Evolutionary conservation across 2,797 vertebrate species (phyloP), one percentile per base, ranked within the genome.

Genomic region (Fratercula arctica): DNA sequence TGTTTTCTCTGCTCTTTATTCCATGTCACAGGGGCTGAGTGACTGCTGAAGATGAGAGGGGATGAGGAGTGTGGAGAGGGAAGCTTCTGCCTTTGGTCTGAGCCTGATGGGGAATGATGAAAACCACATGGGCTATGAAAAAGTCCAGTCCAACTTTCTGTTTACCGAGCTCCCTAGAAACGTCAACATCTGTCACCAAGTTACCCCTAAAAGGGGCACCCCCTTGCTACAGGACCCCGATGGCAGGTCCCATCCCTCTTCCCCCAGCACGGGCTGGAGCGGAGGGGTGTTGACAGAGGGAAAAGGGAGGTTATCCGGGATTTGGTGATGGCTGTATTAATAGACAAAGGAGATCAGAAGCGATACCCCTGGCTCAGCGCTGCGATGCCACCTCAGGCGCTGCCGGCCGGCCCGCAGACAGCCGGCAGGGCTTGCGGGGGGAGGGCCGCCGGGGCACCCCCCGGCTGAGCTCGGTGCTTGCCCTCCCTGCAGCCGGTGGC

Each of bases 41-140:
- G 97, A 97, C 91, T 95, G 89, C 87, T 95, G 93, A 97, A 96
- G 96, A 94, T 97, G 97, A 95, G 95, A 94, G 87, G 95, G 94
- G 93, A 96, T 95, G 96, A 97, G 96, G 95, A 97, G 94, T 91
- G 96, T 94, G 93, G 97, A 96, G 96, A 96, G 92, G 95, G 93
- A 97, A 97, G 93, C 93, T 95, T 95, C 96, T 98, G 97, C 91
- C 93, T 97, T 96, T 97, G 91, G 91, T 97, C 94, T 97, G 93
- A 94, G 96, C 91, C 89, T 97, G 97, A 97, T 60, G 57, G 80
- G 90, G 87, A 95, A 96, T 98, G 97, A 98, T 98, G 97, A 97
- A 97, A 97, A 98, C 94, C 97, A 98, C 95, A 97, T 98, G 97
- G 96, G 91, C 97, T 96, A 96, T 97, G 96, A 97, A 97, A 93